Percentiles rank a stretch among this genome's conserved stretches.
Conservation (phyloP, 1,140 invertebrate species). For the Lasioglossum baleicum region DNA sequence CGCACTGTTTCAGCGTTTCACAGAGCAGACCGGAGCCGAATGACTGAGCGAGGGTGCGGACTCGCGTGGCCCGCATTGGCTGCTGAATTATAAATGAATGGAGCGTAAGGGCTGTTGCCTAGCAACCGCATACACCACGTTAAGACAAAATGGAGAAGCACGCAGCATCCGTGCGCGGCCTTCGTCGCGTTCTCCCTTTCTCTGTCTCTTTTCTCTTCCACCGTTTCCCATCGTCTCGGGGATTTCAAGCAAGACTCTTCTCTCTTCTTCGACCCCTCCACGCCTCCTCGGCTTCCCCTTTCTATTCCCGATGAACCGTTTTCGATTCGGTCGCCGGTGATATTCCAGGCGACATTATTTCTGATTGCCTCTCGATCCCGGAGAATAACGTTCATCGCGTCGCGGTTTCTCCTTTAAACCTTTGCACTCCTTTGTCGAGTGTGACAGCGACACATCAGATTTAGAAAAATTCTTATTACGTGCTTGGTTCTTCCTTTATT, state of each 20-base stretch:
- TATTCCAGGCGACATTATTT: slow-evolving; percentile 15
- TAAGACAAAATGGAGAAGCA: slow-evolving; percentile 80
- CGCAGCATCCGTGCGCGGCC: slow-evolving; percentile 61
- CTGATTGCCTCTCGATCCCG: not conserved
- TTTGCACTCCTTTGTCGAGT: no score
- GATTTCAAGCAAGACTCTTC: slow-evolving; percentile 31
- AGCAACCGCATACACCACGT: slow-evolving; percentile 78
- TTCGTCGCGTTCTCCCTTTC: slow-evolving; percentile 25
- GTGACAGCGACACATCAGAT: no score
- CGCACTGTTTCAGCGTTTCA: slow-evolving; percentile 71
- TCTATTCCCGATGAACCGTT: not conserved
- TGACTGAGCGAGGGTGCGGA: slow-evolving; percentile 71
- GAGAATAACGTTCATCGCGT: not conserved
- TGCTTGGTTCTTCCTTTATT: no score
- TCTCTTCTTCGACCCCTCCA: not conserved
- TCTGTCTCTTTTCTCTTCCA: slow-evolving; percentile 34
- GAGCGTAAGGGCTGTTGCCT: slow-evolving; percentile 80
- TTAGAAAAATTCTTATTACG: no score
- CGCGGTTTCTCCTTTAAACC: not conserved
- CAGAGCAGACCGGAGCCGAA: slow-evolving; percentile 65
- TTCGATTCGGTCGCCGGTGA: slow-evolving; percentile 13
- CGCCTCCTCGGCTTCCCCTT: not conserved
- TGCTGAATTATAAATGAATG: slow-evolving; percentile 81
- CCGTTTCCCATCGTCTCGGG: slow-evolving; percentile 9
- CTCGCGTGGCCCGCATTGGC: slow-evolving; percentile 80